Percentiles rank a stretch among this genome's conserved stretches.
Evolutionary conservation across 2,888 invertebrate species (phyloP).

Genomic region (Rotaria socialis): DNA sequence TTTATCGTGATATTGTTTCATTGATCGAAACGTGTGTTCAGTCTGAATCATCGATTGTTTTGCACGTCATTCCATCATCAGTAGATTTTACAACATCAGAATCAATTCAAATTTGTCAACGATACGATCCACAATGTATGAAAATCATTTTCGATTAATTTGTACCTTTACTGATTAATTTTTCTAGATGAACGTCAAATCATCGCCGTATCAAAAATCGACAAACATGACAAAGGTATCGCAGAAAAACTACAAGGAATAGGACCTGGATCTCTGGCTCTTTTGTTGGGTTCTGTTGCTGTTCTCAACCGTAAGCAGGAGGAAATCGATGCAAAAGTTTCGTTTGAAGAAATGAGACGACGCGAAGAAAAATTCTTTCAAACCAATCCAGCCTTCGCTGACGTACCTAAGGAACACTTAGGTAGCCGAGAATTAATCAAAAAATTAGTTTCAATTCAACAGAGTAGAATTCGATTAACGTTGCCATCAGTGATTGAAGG

Average conservation of each 20-base stretch:
- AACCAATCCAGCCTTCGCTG: background rate
- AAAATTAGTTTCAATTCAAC: constrained; percentile 25
- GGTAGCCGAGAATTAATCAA: background rate
- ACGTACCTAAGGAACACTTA: background rate
- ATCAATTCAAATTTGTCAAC: constrained; percentile 3
- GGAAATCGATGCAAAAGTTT: constrained; percentile 8
- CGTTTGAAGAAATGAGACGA: constrained; percentile 28
- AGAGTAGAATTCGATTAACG: background rate
- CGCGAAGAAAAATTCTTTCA: constrained; percentile 1
- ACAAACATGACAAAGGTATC: constrained; percentile 20
- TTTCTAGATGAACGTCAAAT: constrained; percentile 28
- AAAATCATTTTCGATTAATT: background rate
- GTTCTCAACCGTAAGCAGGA: constrained; percentile 31
- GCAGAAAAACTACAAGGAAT: background rate
- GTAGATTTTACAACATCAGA: constrained; percentile 8
- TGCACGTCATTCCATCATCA: constrained; percentile 15
- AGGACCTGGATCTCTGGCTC: background rate
- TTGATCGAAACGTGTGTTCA: background rate
- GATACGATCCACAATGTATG: background rate
- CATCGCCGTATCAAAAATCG: background rate
- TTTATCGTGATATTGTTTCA: background rate
- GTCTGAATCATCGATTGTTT: background rate
- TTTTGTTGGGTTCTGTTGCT: background rate
- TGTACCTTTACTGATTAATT: background rate
- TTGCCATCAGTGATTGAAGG: background rate